These are phyloP conservation scores for Bombus haemorrhoidalis DNA, from an alignment of 1,140 invertebrate genomes.

Conservation along the genomic window DNA sequence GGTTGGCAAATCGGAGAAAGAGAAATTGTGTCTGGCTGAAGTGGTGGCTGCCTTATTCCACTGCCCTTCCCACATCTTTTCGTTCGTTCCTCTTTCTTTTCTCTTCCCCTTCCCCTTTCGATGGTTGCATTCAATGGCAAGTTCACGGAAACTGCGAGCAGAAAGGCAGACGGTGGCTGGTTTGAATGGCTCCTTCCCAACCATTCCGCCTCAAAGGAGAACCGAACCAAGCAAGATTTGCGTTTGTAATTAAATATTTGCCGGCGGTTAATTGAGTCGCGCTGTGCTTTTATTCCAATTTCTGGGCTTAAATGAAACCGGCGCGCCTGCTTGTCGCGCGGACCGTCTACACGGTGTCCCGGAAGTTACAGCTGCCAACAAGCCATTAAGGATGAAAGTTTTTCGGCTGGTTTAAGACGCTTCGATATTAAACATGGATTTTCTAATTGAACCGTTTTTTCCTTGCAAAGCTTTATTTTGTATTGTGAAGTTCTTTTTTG, in stretches of 20 bases:
- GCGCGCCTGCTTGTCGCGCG: slow-evolving; percentile 10
- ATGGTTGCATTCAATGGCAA: slow-evolving; percentile 46
- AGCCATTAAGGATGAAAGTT: not conserved
- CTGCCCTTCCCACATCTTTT: not conserved
- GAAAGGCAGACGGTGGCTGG: slow-evolving; percentile 45
- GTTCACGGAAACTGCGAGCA: slow-evolving; percentile 59
- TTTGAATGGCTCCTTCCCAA: slow-evolving; percentile 53
- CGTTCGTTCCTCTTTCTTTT: not conserved
- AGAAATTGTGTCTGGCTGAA: slow-evolving; percentile 57
- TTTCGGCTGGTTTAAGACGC: not conserved
- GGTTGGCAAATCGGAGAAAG: slow-evolving; percentile 57
- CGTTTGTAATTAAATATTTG: slow-evolving; percentile 72
- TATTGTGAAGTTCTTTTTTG: too few relatives aligned
- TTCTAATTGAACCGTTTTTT: not conserved
- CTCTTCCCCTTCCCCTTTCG: not conserved
- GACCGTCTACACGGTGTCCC: slow-evolving; percentile 27
- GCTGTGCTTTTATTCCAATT: slow-evolving; percentile 70
- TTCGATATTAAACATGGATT: slow-evolving; percentile 11
- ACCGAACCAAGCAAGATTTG: slow-evolving; percentile 59
- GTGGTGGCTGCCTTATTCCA: slow-evolving; percentile 46
- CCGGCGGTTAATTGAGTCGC: slow-evolving; percentile 69
- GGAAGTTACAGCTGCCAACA: slow-evolving; percentile 2
- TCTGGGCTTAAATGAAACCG: slow-evolving; percentile 63
- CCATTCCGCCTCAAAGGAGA: slow-evolving; percentile 55
- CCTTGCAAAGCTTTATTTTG: not conserved